Evolutionary conservation across 2,797 vertebrate species (phyloP), one percentile per base, ranked within the genome.

Genomic region (Serranus cabrilla): DNA sequence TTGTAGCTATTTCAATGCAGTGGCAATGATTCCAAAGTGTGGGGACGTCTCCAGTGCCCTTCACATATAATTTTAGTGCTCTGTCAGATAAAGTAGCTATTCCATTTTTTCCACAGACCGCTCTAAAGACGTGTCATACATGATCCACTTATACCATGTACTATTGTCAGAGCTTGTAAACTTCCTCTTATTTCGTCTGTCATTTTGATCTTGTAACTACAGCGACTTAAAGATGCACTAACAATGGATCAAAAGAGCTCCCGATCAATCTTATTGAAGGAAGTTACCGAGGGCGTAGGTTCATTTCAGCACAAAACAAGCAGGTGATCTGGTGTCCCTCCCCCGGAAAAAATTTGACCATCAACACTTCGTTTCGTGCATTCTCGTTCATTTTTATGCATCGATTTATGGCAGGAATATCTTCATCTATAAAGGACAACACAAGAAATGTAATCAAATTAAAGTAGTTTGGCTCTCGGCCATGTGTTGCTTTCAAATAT

Each of bases 1-100:
- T 81, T 86, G 80, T 71, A 84, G 83, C 71, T 81, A 74, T 85
- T 89, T 81, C 37, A 56, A 67, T 68, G 16, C 40, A 37, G 43
- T 37, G 74, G 62, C 60, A 51, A 75, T 65, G 59, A 76, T 70
- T 81, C 67, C 75, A 39, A 61, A 76, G 80, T 54, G 71, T 2
- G 66, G 52, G 45, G 73, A 89, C 57, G n/a, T 84, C 77, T 71
- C 76, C 49, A 39, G 76, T 67, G 69, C 59, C 68, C 70, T 83
- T 83, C 67, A 31, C 76, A 11, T 89, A 27, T 86, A 73, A 86
- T 84, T 88, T 74, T 37, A 79, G 50, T 56, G 34, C 49, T 27
- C 62, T 54, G 57, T 75, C 61, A 78, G 74, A 84, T 78, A 43
- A 82, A 82, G 66, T 43, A 56, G 51, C 58, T 47, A 11, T 75